These are phyloP conservation scores for Miltochrista miniata DNA, from an alignment of 2,888 invertebrate species.

Conservation along the genomic window DNA sequence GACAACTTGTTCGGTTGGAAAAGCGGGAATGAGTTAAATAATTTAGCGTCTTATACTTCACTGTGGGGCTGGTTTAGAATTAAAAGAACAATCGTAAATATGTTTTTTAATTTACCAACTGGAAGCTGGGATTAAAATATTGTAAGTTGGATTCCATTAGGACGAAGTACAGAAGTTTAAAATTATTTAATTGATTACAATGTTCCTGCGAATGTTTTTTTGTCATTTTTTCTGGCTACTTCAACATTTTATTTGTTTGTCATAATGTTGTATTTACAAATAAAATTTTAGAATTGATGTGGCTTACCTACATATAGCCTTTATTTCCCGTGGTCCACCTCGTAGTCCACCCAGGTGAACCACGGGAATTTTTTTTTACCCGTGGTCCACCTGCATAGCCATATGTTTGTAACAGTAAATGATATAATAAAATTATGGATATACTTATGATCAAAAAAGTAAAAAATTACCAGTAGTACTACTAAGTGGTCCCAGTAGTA, in stretches of 20 bases:
- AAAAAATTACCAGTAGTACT: no score
- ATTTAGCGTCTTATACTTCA: constrained; percentile 26
- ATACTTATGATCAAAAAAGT: no score
- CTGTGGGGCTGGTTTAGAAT: constrained; percentile 18
- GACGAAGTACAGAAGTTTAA: neutral
- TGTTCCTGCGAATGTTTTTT: neutral
- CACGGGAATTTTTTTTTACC: no score
- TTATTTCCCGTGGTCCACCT: no score
- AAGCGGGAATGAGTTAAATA: constrained; percentile 33
- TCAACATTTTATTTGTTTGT: neutral
- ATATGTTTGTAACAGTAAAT: no score
- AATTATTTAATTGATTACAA: constrained; percentile 5
- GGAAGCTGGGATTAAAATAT: constrained; percentile 10
- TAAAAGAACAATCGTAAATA: constrained; percentile 38
- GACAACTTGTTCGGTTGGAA: constrained; percentile 31
- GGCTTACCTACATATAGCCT: no score
- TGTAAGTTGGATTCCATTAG: constrained; percentile 12
- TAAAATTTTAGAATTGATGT: no score
- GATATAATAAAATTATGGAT: no score
- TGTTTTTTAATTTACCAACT: constrained; percentile 31
- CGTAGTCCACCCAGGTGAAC: no score
- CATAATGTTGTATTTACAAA: no score
- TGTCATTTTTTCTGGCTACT: neutral
- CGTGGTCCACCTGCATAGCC: no score
- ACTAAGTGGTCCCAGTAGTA: no score